Evolutionary conservation across 2,113 vertebrate genomes (phyloP).

Genomic region (Neopipo cinnamomea): DNA sequence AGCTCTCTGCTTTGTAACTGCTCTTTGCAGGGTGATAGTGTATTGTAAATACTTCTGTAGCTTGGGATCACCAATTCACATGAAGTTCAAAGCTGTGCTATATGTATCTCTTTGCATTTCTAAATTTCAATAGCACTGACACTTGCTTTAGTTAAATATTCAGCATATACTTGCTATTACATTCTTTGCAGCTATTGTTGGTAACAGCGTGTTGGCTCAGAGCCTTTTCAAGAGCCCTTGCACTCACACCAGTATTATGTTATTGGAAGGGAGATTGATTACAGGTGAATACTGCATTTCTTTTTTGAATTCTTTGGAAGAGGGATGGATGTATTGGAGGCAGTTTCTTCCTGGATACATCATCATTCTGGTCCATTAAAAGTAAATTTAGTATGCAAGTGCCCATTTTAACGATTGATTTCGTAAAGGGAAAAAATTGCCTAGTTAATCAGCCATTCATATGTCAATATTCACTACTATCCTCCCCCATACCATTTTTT

Average conservation of each 20-base stretch:
- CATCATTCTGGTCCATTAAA: neutral
- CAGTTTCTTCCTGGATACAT: neutral
- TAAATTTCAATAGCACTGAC: neutral
- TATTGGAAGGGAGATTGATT: neutral
- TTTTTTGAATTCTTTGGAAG: neutral
- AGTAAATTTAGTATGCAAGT: neutral
- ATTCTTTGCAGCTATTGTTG: neutral
- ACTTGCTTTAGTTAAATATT: constrained; percentile 25
- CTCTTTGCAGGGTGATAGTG: neutral
- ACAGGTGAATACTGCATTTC: neutral
- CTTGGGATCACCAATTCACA: neutral
- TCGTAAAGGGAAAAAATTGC: neutral
- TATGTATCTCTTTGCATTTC: neutral
- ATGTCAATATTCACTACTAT: neutral
- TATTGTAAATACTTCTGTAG: neutral
- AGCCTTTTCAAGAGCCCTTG: neutral
- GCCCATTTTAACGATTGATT: constrained; percentile 5
- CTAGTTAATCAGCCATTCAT: neutral
- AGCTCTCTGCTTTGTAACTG: neutral
- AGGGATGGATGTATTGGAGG: neutral
- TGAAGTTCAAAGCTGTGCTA: neutral
- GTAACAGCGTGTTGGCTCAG: neutral
- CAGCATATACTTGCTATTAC: neutral
- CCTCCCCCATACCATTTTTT: neutral
- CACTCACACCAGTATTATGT: neutral